phyloP scores from a whole-genome alignment of 2,797 vertebrate genomes.

The Lateolabrax maculatus region DNA sequence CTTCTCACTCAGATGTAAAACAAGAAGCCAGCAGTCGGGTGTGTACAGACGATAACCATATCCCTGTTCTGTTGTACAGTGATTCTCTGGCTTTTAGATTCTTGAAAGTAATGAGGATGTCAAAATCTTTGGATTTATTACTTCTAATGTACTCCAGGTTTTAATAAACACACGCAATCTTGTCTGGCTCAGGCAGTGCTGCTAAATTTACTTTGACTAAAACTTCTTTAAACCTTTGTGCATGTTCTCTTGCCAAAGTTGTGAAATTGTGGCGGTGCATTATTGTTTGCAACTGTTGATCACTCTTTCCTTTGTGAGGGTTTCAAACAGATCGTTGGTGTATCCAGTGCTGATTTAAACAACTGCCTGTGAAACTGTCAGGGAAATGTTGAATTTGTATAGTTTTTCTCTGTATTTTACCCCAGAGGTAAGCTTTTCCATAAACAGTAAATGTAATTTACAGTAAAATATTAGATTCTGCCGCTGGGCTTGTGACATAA shows the following conservation, averaged over 20 bases:
- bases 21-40: constrained; percentile 11
- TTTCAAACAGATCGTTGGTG: background rate
- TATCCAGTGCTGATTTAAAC: background rate
- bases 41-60: background rate
- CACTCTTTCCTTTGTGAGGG: background rate
- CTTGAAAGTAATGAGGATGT: constrained; percentile 7
- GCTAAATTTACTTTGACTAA: constrained; percentile 8
- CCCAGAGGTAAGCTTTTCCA: background rate
- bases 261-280: constrained; percentile 10
- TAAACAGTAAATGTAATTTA: constrained; percentile 13
- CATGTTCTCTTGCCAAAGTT: constrained; percentile 16
- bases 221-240: constrained; percentile 3
- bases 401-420: background rate
- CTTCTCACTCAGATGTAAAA: background rate
- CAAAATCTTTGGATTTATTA: constrained; percentile 30
- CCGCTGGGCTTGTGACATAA: constrained; percentile 11
- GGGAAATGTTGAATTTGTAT: background rate
- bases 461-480: background rate
- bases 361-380: background rate
- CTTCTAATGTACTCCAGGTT: background rate
- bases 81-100: constrained; percentile 8
- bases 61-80: background rate
- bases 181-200: background rate
- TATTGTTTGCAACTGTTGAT: background rate
- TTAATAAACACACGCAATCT: background rate